Conservation (phyloP, 2,888 invertebrate species). For the Cacoxenus indagator region DNA sequence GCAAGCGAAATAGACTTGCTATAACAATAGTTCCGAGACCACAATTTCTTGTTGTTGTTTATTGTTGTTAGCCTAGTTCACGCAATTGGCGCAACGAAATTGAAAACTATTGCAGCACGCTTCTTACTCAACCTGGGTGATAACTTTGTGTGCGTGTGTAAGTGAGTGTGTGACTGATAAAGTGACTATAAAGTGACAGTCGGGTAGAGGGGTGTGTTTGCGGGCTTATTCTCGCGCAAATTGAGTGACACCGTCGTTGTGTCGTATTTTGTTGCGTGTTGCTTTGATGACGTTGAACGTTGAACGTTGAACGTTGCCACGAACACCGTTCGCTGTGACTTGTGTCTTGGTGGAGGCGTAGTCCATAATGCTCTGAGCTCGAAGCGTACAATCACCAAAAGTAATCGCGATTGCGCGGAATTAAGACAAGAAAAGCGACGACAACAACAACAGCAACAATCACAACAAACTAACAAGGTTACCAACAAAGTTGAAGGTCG, state of each 20-base stretch:
- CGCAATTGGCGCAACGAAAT: constrained; percentile 5
- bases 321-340: not conserved
- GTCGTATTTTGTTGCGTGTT: not conserved
- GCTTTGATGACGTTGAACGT: not conserved
- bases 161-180: not conserved
- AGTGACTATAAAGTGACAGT: not conserved
- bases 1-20: not conserved
- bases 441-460: constrained; percentile 25
- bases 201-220: not conserved
- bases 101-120: constrained; percentile 18
- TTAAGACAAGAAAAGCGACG: constrained; percentile 39
- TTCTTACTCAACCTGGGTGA: constrained; percentile 9
- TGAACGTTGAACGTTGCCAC: too few relatives aligned
- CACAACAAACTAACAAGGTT: constrained; percentile 56
- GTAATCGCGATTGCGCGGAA: constrained; percentile 61
- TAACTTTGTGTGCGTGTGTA: not conserved
- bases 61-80: constrained; percentile 4
- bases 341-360: constrained; percentile 54
- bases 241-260: too few relatives aligned
- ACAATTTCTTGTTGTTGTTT: constrained; percentile 26
- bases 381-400: constrained; percentile 51
- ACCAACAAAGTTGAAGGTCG: constrained; percentile 59
- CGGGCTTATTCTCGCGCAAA: constrained; percentile 10
- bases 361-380: constrained; percentile 36
- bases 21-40: not conserved